A percentile compares a stretch with the other conserved stretches of the same genome.
phyloP scores from a whole-genome alignment of 2,113 vertebrate species.

The Stomatorhinus ivindoensis region DNA sequence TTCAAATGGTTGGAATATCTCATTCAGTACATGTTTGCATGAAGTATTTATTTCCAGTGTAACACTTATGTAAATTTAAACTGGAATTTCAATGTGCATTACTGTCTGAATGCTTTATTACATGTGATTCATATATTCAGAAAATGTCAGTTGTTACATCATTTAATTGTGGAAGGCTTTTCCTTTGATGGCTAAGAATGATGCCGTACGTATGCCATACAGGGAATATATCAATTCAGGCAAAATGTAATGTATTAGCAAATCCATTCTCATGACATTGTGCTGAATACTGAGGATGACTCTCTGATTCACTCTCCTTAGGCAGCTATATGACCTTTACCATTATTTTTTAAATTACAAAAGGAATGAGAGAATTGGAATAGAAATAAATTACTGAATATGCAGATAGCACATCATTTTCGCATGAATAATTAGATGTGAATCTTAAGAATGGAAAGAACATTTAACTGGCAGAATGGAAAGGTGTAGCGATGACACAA shows the following conservation, averaged over 20 bases:
- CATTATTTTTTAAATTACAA: background rate
- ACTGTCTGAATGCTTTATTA: background rate
- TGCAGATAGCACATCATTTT: background rate
- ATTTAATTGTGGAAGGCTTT: background rate
- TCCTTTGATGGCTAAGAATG: background rate
- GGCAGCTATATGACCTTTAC: background rate
- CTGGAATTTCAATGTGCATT: background rate
- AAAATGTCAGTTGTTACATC: background rate
- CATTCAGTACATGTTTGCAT: background rate
- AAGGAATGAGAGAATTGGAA: background rate
- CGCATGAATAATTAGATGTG: background rate
- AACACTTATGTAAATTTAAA: background rate
- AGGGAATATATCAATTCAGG: background rate
- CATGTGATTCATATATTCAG: background rate
- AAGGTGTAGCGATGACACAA: background rate
- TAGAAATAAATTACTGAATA: background rate
- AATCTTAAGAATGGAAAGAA: background rate
- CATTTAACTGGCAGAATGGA: background rate
- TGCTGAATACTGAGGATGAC: background rate
- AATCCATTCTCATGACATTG: background rate
- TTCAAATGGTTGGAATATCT: background rate
- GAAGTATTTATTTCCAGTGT: background rate
- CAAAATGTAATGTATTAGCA: background rate
- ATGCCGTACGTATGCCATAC: background rate
- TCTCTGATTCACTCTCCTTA: background rate